Evolutionary conservation across 1,140 invertebrate genomes (phyloP), one percentile per base, ranked within the genome.

Genomic region (Drosophila pruinosa): DNA sequence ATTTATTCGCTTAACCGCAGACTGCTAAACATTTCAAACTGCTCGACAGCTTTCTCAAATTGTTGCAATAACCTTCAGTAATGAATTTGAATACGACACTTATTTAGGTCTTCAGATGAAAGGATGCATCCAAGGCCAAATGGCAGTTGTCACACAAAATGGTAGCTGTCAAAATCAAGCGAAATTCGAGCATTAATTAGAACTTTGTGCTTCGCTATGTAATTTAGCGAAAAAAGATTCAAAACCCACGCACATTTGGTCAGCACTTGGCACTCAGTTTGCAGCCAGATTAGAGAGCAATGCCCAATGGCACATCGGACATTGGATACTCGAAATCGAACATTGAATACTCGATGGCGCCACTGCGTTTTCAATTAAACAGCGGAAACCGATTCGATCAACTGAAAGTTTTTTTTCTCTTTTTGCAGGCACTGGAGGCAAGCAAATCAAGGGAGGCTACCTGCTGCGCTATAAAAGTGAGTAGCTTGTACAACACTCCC

Each of bases 381-480:
- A 61, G 14, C 75, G 71, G 53, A 68, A 56, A 50, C 41, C 6
- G 59, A 43, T 48, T 54, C 28, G 15, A 2, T 17, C 4, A 53
- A 28, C 24, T 43, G 8, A 43, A 24, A 2, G 14, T 31, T 21
- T 22, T 34, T 50, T n/a, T 36, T 14, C n/a, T 0, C 26, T 61
- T 24, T 76, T 92, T 92, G 14, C 93, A 94, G 94, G 93, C 89
- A 92, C 93, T 72, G 92, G 92, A 61, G 93, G 93, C 26, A 94
- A 93, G 89, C 93, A 94, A 90, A 93, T 94, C 77, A 94, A 94
- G 90, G 93, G 93, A 61, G 94, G 94, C 26, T 94, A 94, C 78
- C 93, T 94, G 86, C 92, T 94, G 45, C 92, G 94, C 31, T 94
- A 94, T 80, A 94, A 93, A 93, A 92, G 94, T 94, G 90, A 94